Evolutionary conservation across 2,797 vertebrate genomes (phyloP).

Genomic region (Acrocephalus scirpaceus): DNA sequence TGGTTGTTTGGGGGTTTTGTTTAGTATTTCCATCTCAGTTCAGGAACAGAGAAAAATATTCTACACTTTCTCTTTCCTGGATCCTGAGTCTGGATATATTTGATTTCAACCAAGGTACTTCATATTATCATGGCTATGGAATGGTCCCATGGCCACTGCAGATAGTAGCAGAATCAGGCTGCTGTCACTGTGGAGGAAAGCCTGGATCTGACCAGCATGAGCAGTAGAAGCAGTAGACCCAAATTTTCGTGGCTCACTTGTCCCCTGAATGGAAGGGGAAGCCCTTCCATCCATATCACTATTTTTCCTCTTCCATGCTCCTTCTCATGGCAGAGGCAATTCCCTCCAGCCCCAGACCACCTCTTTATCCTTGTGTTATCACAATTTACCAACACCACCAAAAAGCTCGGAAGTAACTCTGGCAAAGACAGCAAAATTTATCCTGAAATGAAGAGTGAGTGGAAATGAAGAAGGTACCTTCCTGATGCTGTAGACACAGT

Average conservation of each 20-base stretch:
- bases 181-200: background rate
- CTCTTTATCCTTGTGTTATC: background rate
- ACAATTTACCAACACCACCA: background rate
- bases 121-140: background rate
- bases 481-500: background rate
- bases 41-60: background rate
- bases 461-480: background rate
- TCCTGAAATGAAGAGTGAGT: background rate
- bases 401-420: background rate
- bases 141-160: background rate
- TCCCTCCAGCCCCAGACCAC: background rate
- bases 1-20: background rate
- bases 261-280: background rate
- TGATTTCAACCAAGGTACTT: background rate
- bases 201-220: background rate
- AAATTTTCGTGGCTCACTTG: background rate
- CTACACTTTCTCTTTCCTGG: background rate
- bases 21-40: background rate
- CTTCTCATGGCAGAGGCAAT: background rate
- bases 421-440: background rate
- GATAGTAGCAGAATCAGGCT: background rate
- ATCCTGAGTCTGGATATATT: background rate
- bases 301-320: background rate
- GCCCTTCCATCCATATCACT: background rate
- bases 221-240: background rate